phyloP scores from a whole-genome alignment of 2,888 invertebrate genomes.

The Ernsta delagoae region DNA sequence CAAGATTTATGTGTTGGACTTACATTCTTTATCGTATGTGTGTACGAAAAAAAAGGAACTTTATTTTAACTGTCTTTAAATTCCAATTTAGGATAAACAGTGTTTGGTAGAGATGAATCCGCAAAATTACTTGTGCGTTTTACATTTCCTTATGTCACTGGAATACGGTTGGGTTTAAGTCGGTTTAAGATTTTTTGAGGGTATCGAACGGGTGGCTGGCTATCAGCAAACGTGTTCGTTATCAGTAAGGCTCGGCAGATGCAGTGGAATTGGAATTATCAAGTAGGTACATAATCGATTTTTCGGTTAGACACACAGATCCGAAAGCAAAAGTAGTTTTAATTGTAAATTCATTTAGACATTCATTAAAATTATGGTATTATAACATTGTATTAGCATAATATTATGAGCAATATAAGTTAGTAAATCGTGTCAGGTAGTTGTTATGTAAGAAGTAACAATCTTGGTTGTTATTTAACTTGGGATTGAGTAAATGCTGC shows the following conservation, averaged over 20 bases:
- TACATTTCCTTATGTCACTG: slow-evolving; percentile 21
- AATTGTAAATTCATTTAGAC: neutral
- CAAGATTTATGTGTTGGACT: slow-evolving; percentile 4
- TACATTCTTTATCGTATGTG: neutral
- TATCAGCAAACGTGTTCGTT: slow-evolving; percentile 50
- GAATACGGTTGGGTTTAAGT: slow-evolving; percentile 38
- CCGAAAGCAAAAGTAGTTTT: slow-evolving; percentile 14
- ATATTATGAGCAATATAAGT: neutral
- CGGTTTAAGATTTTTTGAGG: slow-evolving; percentile 27
- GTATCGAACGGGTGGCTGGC: slow-evolving; percentile 28
- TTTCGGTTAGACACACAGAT: slow-evolving; percentile 32
- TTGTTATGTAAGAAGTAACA: neutral
- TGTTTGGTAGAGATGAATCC: slow-evolving; percentile 28
- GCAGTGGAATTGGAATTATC: slow-evolving; percentile 32
- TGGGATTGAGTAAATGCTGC: no score
- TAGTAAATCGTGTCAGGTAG: neutral
- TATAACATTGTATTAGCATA: neutral
- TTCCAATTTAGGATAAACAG: slow-evolving; percentile 1
- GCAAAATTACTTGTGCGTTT: slow-evolving; percentile 20
- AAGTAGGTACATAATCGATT: slow-evolving; percentile 36
- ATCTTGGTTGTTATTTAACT: no score
- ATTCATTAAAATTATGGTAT: neutral
- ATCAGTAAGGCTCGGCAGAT: slow-evolving; percentile 48
- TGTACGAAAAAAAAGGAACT: neutral
- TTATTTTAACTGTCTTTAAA: neutral